phyloP scores from a whole-genome alignment of 2,797 vertebrate genomes.

The Tokudaia muenninki region DNA sequence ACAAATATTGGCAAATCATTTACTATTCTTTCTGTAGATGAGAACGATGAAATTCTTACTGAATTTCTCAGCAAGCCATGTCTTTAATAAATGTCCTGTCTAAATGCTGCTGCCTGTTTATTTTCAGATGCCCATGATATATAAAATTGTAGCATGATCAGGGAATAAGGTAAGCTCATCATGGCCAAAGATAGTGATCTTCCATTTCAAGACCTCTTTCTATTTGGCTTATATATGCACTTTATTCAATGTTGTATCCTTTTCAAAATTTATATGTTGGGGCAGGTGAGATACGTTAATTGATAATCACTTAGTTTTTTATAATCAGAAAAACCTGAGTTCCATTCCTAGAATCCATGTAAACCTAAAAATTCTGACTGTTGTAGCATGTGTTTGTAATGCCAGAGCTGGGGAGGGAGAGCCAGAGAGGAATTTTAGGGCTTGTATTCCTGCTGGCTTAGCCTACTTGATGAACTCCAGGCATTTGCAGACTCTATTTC shows the following conservation, averaged over 20 bases:
- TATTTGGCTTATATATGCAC: background rate
- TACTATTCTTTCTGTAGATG: background rate
- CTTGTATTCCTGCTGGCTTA: background rate
- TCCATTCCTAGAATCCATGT: background rate
- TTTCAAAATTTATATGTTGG: background rate
- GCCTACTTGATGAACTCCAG: background rate
- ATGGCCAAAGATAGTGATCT: background rate
- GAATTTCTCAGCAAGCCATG: background rate
- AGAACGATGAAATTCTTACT: background rate
- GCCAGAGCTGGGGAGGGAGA: background rate
- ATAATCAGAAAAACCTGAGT: background rate
- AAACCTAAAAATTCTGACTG: background rate
- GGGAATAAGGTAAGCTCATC: too few species aligned
- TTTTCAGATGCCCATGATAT: background rate
- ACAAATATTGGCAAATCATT: background rate
- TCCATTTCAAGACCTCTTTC: background rate
- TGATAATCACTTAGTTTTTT: background rate
- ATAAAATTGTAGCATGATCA: background rate
- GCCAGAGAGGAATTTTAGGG: background rate
- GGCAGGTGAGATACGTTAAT: background rate
- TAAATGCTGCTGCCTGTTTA: background rate
- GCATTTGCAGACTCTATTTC: background rate
- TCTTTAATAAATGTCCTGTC: background rate
- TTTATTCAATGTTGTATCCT: background rate
- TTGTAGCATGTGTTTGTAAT: background rate